Base-by-base conservation (phyloP, 2,888 invertebrate species). In the Apotomis betuletana region DNA sequence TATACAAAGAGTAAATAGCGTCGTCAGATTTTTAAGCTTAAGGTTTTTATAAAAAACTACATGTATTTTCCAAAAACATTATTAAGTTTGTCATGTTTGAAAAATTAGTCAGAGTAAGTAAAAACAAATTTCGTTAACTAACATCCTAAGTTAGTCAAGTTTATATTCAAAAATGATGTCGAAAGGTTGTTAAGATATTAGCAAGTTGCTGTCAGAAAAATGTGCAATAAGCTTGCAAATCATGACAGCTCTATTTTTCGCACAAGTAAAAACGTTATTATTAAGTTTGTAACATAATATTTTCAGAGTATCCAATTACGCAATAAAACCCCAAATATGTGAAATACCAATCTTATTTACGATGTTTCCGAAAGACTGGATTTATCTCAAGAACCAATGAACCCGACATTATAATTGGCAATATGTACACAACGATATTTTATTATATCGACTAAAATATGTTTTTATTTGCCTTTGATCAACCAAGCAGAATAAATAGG, bases 321-420 rank as follows among this genome's bases (percentile, higher is more conserved):
- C 13, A 52, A 41, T 0, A 54, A 41, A 13, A 41, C 38, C 63
- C 38, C 12, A 3, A 63, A 41, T 54, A 63, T 15, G 15, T 12
- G 15, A 54, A 54, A 6, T 49, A 15, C 15, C 15, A 64, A 54
- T 64, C 41, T 54, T 15, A 41, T 44, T 64, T 55, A 44, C 15
- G 10, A 9, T 36, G 10, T 15, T 9, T n/a, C 38, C 58, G 5
- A 41, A 13, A 27, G 15, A 4, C 5, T 36, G 5, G n/a, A 55
- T 41, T 6, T 41, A 6, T 46, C 27, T 12, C 44, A 12, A 15
- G 9, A 55, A 64, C 8, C 55, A 55, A 41, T 13, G 41, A 65
- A 55, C 55, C 54, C 4, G 9, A 36, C 3, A 46, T 8, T 10
- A 15, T 64, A 55, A 44, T 65, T 65, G 64, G 44, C 44, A 55